Base-by-base conservation (phyloP, 2,888 invertebrate genomes). In the Alloscopus bannaensis region DNA sequence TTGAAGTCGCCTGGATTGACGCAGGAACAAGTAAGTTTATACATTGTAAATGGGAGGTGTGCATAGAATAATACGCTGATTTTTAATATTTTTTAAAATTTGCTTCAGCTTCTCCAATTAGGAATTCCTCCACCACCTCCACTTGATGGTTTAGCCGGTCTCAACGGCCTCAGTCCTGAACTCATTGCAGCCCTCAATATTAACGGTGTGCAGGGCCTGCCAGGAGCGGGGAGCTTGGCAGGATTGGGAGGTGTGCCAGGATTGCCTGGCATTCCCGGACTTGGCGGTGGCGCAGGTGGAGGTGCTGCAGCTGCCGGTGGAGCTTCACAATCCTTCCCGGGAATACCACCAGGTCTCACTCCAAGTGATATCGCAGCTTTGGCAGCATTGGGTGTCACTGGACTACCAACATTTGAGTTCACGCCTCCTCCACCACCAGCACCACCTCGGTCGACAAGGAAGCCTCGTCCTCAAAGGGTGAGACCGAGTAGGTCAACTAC, bases 321-420 rank as follows among this genome's bases (percentile, higher is more conserved):
- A 36, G 18, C 16, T 22, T 4, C 11, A 36, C 40, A 18, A 20
- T 2, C 13, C 13, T 24, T 11, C 13, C 18, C 26, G 3, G 69
- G 55, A 42, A 22, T 78, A 13, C 79, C 79, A 22, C 59, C 59
- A 18, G 79, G 79, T 18, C 68, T 79, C 0, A 72, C 79, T 1
- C 65, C 71, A 0, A 45, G 29, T 24, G 79, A 79, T 13, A 71
- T 79, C 28, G 71, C 71, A 0, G 64, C 64, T 3, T 26, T 79
- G 3, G 59, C 47, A 50, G 65, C 79, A 3, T 60, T 79, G 28
- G 79, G 79, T 2, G 62, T 79, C 6, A 31, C 71, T 1, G 71
- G 52, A 6, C 36, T 72, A 4, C 70, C 78, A 8, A 29, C 47
- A 13, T 4, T 65, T 11, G 64, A 3, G 8, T n/a, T 11, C 3